A percentile compares a stretch with the other conserved stretches of the same genome.
Evolutionary conservation across 2,113 vertebrate genomes (phyloP).

Genomic region (Scopus umbretta): DNA sequence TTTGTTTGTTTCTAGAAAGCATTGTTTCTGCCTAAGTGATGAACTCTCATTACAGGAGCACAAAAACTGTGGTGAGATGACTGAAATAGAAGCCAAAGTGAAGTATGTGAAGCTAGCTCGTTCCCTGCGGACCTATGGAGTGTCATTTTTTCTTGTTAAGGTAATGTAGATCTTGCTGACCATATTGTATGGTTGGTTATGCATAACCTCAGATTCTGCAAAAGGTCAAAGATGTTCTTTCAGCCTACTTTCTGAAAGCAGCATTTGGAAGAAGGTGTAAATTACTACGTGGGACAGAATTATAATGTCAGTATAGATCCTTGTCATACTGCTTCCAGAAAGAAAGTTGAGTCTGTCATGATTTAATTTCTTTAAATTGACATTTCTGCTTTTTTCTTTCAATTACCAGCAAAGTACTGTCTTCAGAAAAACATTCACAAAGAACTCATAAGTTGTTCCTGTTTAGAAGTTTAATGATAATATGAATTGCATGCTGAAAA

Average conservation of each 20-base stretch:
- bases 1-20: neutral
- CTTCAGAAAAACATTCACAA: neutral
- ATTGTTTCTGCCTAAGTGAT: neutral
- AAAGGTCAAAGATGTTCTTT: neutral
- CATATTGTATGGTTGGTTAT: accelerated
- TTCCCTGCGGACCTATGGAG: constrained; percentile 91
- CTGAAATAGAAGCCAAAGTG: constrained; percentile 97
- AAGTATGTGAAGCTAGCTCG: constrained; percentile 96
- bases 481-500: neutral
- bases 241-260: neutral
- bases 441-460: neutral
- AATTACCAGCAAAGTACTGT: neutral
- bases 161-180: constrained; percentile 59
- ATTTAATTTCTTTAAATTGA: neutral
- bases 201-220: neutral
- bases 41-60: constrained; percentile 81
- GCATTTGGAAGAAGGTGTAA: neutral
- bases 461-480: neutral
- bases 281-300: neutral
- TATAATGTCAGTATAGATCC: neutral
- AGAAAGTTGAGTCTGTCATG: neutral
- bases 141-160: constrained; percentile 98
- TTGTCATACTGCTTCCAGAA: neutral
- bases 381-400: neutral
- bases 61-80: constrained; percentile 95